Evolutionary conservation across 2,888 invertebrate genomes (phyloP), one percentile per base, ranked within the genome.

Genomic region (Penaeus monodon): DNA sequence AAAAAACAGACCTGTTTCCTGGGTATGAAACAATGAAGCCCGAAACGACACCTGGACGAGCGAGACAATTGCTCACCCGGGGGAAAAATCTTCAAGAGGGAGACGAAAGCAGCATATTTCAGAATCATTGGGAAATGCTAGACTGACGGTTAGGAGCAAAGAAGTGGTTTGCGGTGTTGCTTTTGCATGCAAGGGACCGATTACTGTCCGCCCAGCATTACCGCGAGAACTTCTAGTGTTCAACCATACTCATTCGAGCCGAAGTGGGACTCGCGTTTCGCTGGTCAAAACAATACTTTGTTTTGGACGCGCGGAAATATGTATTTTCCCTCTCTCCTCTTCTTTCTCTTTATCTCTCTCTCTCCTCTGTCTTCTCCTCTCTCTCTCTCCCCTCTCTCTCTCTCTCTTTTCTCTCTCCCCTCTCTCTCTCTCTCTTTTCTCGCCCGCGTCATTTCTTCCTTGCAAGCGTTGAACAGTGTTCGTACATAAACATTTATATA

Each of bases 51-150:
- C 57, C 57, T 17, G 17, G 57, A 57, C 57, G 57, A 57, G 2
- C 57, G 17, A 20, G 57, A 57, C 57, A 57, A 57, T 17, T 57
- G 57, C 17, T 57, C 57, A 57, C 57, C 57, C 57, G 57, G 57
- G 57, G 57, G 57, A 57, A 57, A 57, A 57, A 57, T 57, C 57
- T 17, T 57, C 57, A 3, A 1, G 57, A 14, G 77, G 27, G 63
- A 77, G 77, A 77, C 77, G 63, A n/a, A 77, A 57, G 57, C 77
- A 57, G 57, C 77, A 77, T 77, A 77, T 77, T 77, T 77, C 57
- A 77, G 77, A 77, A 77, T 77, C 77, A 29, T 27, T 27, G 76
- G 57, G 27, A 77, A 77, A 77, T 77, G 77, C 57, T 77, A 57
- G 49, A 49, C 10, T 77, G 77, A 77, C 20, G 77, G 57, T 77